A percentile compares a stretch with the other conserved stretches of the same genome.
Conservation (phyloP, 2,888 invertebrate species). For the Dasysyrphus tricinctus region DNA sequence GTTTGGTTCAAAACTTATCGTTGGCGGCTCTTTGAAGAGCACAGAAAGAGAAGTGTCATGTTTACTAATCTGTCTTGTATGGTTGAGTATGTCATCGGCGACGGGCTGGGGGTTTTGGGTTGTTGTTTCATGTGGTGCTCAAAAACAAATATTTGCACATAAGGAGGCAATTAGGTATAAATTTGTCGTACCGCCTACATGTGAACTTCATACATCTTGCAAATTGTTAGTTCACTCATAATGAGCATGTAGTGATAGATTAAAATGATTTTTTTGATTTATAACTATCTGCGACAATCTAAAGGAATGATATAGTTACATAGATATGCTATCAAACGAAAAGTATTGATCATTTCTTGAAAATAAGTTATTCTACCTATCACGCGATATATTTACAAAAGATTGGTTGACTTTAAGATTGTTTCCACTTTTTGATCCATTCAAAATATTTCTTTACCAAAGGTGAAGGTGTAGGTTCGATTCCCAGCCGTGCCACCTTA, state of each 20-base stretch:
- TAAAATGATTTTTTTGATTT: neutral
- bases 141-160: slow-evolving; percentile 1
- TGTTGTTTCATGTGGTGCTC: neutral
- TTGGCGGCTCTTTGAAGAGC: slow-evolving; percentile 27
- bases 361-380: no score
- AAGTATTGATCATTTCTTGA: no score
- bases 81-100: slow-evolving; percentile 30
- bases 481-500: no score
- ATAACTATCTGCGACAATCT: neutral
- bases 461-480: no score
- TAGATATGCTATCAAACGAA: no score
- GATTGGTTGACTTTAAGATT: no score
- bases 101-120: neutral
- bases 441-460: no score
- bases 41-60: slow-evolving; percentile 35
- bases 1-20: slow-evolving; percentile 28
- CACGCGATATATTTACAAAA: no score
- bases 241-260: neutral
- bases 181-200: neutral
- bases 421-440: no score
- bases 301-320: no score
- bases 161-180: neutral
- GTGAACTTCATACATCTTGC: no score
- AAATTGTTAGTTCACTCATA: no score
- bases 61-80: slow-evolving; percentile 44